Conservation (phyloP, 2,888 invertebrate species). For the Ectemnius lituratus region DNA sequence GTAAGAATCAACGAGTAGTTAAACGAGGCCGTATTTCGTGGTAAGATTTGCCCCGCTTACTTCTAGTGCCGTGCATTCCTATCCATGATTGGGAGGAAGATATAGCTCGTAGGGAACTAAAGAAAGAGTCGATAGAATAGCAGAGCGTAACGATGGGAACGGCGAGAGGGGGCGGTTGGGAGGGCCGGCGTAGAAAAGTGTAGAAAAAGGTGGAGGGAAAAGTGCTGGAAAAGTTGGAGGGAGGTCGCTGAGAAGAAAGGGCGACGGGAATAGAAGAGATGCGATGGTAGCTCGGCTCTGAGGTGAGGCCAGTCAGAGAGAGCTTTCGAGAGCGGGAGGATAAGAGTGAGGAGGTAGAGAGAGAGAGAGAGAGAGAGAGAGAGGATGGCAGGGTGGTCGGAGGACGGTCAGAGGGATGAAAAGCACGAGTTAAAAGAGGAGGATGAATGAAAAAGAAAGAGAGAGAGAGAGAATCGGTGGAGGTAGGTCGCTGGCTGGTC, state of each 20-base stretch:
- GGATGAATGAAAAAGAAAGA: constrained; percentile 26
- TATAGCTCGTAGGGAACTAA: too few species aligned
- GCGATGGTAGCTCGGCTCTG: constrained; percentile 4
- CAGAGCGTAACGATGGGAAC: too few species aligned
- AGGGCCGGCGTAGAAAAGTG: constrained; percentile 28
- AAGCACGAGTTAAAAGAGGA: constrained; percentile 30
- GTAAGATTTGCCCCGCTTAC: too few species aligned
- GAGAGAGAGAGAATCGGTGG: constrained; percentile 31
- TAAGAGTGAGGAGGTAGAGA: constrained; percentile 14
- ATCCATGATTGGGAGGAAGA: too few species aligned
- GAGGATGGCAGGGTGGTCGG: constrained; percentile 28
- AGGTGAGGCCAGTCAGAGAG: too few species aligned
- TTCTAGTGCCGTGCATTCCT: too few species aligned
- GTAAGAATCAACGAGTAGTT: too few species aligned
- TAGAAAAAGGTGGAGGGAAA: constrained; percentile 37
- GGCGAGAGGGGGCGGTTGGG: background rate
- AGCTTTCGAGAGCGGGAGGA: constrained; percentile 25
- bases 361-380: constrained; percentile 16
- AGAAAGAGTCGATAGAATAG: too few species aligned
- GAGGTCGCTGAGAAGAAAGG: constrained; percentile 9
- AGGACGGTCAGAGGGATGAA: constrained; percentile 32
- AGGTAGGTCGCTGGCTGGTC: constrained; percentile 46
- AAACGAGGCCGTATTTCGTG: too few species aligned
- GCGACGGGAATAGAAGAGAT: constrained; percentile 15
- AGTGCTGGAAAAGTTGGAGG: constrained; percentile 29